Base-by-base conservation (phyloP, 2,113 vertebrate species). In the Connochaetes taurinus region DNA sequence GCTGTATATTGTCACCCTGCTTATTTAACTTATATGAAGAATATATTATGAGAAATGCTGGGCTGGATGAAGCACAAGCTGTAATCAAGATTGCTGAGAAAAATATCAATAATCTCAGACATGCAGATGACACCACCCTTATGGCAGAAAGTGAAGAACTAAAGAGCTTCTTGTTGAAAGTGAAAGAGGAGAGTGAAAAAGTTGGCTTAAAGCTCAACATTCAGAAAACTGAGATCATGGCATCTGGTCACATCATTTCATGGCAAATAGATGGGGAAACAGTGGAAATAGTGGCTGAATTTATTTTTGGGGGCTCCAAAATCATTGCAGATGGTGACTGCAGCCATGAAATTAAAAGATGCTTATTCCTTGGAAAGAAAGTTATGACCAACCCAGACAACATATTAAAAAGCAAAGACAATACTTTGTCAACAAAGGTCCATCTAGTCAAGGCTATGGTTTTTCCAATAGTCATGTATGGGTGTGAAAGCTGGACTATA, bases 231-330 rank as follows among this genome's bases (percentile, higher is more conserved):
- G n/a, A 64, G 15, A 64, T 64, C 15, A 8, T 17, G 31, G 31
- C 29, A 60, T 60, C 58, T 0, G 1, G 27, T 31, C 58, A 12
- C 58, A 60, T 60, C 58, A 60, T 12, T 60, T 60, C 27, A 31
- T 60, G 5, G 12, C 0, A 60, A 60, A 60, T 31, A 60, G 27
- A 60, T 60, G 27, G 58, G 58, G 58, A 60, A 60, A 60, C 27
- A 31, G 58, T 31, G 58, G 58, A 60, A 60, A 60, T 12, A 60
- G 12, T 60, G 29, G 12, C 57, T 13, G 58, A 31, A 5, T 60
- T 31, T 60, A 14, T 29, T 60, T 60, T 29, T 0, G 0, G 0
- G 58, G 25, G 11, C 27, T 60, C 27, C 11, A 12, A 29, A 60
- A 29, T 29, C 58, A 60, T 11, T 60, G 25, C 4, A 60, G 58